phyloP scores from a whole-genome alignment of 2,888 invertebrate species.

The Euproctis similis region DNA sequence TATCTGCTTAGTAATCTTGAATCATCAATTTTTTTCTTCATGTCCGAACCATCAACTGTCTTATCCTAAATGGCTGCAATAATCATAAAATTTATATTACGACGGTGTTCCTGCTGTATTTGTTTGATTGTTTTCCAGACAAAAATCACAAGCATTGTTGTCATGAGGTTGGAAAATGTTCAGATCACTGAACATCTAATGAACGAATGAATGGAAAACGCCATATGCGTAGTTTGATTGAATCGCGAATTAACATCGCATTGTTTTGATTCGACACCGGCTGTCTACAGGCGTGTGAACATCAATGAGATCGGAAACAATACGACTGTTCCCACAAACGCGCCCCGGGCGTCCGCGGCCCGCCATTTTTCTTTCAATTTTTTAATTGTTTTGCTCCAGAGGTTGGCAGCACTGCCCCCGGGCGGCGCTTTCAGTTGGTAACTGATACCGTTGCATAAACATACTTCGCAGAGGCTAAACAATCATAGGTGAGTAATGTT shows the following conservation, averaged over 20 bases:
- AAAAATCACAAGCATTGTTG: conserved; percentile 17
- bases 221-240: conserved; percentile 27
- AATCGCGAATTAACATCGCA: conserved; percentile 27
- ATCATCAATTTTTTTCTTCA: too few species aligned
- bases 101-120: conserved; percentile 5
- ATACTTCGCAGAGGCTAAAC: conserved; percentile 24
- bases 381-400: conserved; percentile 66
- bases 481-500: conserved; percentile 28
- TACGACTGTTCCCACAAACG: conserved; percentile 52
- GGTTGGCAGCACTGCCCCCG: conserved; percentile 54
- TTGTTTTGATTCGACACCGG: conserved; percentile 28
- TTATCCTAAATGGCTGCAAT: too few species aligned
- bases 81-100: neutral
- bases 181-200: conserved; percentile 22
- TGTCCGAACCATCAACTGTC: too few species aligned
- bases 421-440: conserved; percentile 39
- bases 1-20: too few species aligned
- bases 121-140: conserved; percentile 17
- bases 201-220: conserved; percentile 26
- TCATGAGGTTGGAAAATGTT: conserved; percentile 23
- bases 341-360: conserved; percentile 45
- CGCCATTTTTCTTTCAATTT: conserved; percentile 40
- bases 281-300: conserved; percentile 30
- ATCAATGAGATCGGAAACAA: conserved; percentile 49
- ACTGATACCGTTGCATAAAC: conserved; percentile 40